These are phyloP conservation scores for Vultur gryphus DNA, from an alignment of 2,797 vertebrate species.

Conservation along the genomic window DNA sequence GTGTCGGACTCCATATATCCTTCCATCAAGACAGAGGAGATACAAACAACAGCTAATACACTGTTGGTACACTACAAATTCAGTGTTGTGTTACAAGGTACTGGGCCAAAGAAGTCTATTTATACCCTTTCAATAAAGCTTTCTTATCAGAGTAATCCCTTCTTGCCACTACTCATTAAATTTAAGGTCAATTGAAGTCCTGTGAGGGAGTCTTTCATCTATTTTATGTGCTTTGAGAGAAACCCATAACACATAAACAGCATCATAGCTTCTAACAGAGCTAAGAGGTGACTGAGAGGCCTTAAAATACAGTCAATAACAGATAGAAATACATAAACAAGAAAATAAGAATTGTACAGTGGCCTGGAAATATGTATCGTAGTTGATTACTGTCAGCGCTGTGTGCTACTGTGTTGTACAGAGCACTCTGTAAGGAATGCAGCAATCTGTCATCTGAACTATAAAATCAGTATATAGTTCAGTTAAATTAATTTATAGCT, in stretches of 20 bases:
- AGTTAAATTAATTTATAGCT: constrained; percentile 28
- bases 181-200: not conserved
- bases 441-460: not conserved
- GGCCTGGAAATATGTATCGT: not conserved
- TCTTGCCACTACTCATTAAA: not conserved
- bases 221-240: not conserved
- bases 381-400: not conserved
- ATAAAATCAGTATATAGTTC: constrained; percentile 4
- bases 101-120: not conserved
- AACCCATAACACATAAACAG: not conserved
- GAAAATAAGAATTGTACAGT: not conserved
- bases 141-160: not conserved
- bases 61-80: not conserved
- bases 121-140: not conserved
- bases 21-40: not conserved
- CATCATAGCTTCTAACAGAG: not conserved
- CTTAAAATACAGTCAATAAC: not conserved
- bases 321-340: not conserved
- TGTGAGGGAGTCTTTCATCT: not conserved
- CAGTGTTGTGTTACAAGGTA: not conserved
- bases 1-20: not conserved
- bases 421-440: not conserved
- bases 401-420: not conserved
- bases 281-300: not conserved
- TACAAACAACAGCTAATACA: not conserved